Conservation (phyloP, 2,797 vertebrate species). For the Urocyon cinereoargenteus region DNA sequence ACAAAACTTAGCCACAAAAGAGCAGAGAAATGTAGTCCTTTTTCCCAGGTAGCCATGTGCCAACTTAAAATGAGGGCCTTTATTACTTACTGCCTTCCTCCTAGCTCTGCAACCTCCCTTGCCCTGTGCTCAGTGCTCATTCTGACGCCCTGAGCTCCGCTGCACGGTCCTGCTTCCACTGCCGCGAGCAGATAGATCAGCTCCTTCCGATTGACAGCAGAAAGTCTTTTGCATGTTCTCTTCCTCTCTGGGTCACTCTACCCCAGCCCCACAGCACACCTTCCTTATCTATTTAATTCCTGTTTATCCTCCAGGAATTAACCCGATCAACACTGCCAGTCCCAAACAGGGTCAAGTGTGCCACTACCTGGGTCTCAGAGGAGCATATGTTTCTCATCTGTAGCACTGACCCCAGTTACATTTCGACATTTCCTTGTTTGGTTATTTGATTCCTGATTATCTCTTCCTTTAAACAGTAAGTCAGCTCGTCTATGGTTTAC, state of each 20-base stretch:
- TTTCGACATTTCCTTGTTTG: neutral
- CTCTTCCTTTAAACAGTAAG: neutral
- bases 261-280: neutral
- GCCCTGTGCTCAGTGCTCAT: neutral
- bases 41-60: neutral
- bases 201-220: neutral
- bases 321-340: neutral
- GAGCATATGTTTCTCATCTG: neutral
- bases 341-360: neutral
- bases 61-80: neutral
- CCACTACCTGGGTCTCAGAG: neutral
- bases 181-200: neutral
- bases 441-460: neutral
- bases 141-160: neutral
- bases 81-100: neutral
- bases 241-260: neutral
- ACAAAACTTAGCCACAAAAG: neutral
- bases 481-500: neutral
- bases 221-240: neutral
- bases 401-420: neutral
- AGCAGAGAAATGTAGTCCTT: neutral
- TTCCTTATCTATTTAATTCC: neutral
- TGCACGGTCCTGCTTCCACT: neutral
- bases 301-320: neutral
- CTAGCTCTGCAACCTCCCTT: neutral